A percentile compares a stretch with the other conserved stretches of the same genome.
These are phyloP conservation scores for Dallia pectoralis DNA, from an alignment of 2,797 vertebrate species.

Conservation along the genomic window DNA sequence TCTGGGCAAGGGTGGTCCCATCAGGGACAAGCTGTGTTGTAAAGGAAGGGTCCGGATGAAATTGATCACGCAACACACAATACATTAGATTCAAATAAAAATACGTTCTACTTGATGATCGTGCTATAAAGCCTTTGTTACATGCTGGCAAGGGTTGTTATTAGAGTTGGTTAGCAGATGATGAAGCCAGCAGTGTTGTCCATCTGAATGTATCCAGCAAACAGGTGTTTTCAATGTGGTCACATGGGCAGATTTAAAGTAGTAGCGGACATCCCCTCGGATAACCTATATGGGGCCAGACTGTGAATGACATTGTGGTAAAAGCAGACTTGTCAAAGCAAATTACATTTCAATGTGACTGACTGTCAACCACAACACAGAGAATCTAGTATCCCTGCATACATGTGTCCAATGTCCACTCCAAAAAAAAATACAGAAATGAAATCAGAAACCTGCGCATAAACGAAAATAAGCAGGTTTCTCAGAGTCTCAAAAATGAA, in stretches of 20 bases:
- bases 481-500: too few species aligned
- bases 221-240: slow-evolving; percentile 8
- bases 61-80: not conserved
- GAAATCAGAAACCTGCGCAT: too few species aligned
- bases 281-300: too few species aligned
- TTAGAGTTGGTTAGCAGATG: not conserved
- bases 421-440: too few species aligned
- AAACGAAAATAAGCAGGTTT: too few species aligned
- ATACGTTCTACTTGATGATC: not conserved
- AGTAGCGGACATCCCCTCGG: not conserved
- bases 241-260: not conserved
- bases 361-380: too few species aligned
- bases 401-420: too few species aligned
- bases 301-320: too few species aligned
- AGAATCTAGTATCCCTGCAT: too few species aligned
- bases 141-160: not conserved
- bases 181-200: slow-evolving; percentile 24
- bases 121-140: not conserved
- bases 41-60: not conserved
- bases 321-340: too few species aligned
- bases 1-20: not conserved
- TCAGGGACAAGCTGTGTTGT: not conserved
- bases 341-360: too few species aligned
- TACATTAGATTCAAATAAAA: too few species aligned
- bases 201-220: slow-evolving; percentile 34